phyloP scores from a whole-genome alignment of 2,797 vertebrate genomes.

The Periophthalmus magnuspinnatus region DNA sequence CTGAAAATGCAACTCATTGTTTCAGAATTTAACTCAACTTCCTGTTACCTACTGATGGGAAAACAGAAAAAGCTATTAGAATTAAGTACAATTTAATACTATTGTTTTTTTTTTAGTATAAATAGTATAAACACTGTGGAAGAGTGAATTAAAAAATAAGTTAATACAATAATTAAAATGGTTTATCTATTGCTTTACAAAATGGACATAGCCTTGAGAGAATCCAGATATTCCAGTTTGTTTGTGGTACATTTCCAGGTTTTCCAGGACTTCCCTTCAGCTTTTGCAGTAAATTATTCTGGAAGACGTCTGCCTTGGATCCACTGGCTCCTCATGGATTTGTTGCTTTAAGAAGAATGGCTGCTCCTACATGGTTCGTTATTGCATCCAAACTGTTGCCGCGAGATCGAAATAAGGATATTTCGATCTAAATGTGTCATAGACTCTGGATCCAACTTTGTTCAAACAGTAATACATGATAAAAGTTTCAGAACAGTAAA shows the following conservation, averaged over 20 bases:
- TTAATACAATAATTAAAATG: neutral
- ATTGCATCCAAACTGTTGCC: constrained; percentile 7
- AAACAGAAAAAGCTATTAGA: too few relatives aligned
- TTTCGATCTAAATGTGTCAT: neutral
- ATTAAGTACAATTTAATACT: too few relatives aligned
- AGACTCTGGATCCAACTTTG: neutral
- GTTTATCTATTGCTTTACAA: constrained; percentile 3
- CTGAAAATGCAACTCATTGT: neutral
- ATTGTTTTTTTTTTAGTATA: too few relatives aligned
- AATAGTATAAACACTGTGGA: too few relatives aligned
- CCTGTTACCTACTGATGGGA: too few relatives aligned
- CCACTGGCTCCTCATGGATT: neutral
- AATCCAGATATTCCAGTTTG: neutral
- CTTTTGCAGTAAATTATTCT: constrained; percentile 4
- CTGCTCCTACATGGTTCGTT: constrained; percentile 3
- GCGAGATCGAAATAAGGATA: neutral
- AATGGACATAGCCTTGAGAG: constrained; percentile 5
- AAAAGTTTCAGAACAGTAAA: neutral
- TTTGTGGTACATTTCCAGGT: neutral
- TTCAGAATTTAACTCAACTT: neutral
- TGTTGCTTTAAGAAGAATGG: neutral
- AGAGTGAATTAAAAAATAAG: neutral
- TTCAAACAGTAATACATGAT: neutral
- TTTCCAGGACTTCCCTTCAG: constrained; percentile 3
- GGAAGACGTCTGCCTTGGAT: constrained; percentile 10